phyloP scores from a whole-genome alignment of 2,113 vertebrate species.

The Percopsis transmontana region DNA sequence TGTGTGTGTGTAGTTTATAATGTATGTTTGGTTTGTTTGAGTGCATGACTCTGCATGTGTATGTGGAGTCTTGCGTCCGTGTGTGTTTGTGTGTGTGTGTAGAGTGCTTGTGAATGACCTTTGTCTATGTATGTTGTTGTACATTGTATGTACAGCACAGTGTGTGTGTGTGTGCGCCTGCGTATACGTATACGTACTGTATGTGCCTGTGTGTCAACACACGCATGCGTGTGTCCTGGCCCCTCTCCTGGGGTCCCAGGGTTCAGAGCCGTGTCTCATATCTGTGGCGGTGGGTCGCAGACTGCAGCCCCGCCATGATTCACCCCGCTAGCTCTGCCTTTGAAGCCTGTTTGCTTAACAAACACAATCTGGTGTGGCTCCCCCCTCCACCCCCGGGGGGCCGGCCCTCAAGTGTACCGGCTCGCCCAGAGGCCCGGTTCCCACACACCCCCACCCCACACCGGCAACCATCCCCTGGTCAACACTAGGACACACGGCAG shows the following conservation, averaged over 20 bases:
- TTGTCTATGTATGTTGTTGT: no score
- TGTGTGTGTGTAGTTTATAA: no score
- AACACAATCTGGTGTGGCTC: constrained; percentile 43
- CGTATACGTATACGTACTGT: background rate
- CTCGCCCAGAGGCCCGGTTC: constrained; percentile 8
- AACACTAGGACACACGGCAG: constrained; percentile 28
- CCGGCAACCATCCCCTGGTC: constrained; percentile 56
- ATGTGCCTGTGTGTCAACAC: background rate
- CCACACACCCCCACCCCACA: background rate
- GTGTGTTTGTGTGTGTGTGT: background rate
- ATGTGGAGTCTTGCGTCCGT: no score
- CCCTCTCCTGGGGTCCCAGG: constrained; percentile 19
- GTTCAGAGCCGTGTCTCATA: constrained; percentile 44
- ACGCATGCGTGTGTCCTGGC: no score
- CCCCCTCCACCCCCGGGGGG: constrained; percentile 33
- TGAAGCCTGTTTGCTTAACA: constrained; percentile 64
- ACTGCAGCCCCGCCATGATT: constrained; percentile 44
- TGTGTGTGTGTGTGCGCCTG: background rate
- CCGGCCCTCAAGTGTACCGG: constrained; percentile 9
- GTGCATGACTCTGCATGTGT: no score
- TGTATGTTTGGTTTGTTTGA: no score
- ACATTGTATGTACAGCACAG: background rate
- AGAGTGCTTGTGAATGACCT: no score
- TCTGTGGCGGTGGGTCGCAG: constrained; percentile 56
- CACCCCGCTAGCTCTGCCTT: constrained; percentile 53